A percentile compares a stretch with the other conserved stretches of the same genome.
phyloP scores from a whole-genome alignment of 2,888 invertebrate species.

The Melolontha melolontha region DNA sequence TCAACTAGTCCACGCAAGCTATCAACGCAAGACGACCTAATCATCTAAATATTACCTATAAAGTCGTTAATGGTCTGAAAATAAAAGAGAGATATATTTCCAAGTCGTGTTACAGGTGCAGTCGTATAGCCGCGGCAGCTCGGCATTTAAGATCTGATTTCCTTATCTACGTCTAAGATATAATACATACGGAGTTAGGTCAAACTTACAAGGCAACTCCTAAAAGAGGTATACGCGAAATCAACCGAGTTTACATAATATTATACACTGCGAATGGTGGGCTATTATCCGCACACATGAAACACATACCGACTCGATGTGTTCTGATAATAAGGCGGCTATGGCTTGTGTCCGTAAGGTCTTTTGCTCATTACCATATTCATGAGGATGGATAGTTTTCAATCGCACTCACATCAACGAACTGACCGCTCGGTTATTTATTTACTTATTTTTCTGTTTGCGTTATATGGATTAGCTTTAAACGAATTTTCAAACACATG shows the following conservation, averaged over 20 bases:
- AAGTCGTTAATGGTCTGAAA: constrained; percentile 24
- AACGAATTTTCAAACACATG: no score
- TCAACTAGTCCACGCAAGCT: no score
- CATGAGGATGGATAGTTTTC: constrained; percentile 35
- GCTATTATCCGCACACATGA: constrained; percentile 36
- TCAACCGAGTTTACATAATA: constrained; percentile 42
- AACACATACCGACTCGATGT: constrained; percentile 37
- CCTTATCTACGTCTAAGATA: constrained; percentile 49
- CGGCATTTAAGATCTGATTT: constrained; percentile 49
- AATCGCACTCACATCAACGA: constrained; percentile 18
- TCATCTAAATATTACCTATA: neutral
- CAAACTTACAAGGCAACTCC: constrained; percentile 41
- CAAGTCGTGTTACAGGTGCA: constrained; percentile 38
- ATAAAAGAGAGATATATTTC: constrained; percentile 33
- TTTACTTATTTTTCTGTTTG: constrained; percentile 12
- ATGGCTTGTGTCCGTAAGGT: constrained; percentile 31
- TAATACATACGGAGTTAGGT: constrained; percentile 48
- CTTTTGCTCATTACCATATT: constrained; percentile 36
- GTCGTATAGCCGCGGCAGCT: constrained; percentile 48
- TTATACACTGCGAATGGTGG: constrained; percentile 39
- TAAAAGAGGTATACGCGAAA: constrained; percentile 41
- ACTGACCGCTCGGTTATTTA: constrained; percentile 35
- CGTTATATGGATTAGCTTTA: no score
- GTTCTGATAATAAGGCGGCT: constrained; percentile 38
- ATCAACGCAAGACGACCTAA: no score